A percentile compares a stretch with the other conserved stretches of the same genome.
Evolutionary conservation across 2,888 invertebrate species (phyloP).

Genomic region (Aplocera efformata): DNA sequence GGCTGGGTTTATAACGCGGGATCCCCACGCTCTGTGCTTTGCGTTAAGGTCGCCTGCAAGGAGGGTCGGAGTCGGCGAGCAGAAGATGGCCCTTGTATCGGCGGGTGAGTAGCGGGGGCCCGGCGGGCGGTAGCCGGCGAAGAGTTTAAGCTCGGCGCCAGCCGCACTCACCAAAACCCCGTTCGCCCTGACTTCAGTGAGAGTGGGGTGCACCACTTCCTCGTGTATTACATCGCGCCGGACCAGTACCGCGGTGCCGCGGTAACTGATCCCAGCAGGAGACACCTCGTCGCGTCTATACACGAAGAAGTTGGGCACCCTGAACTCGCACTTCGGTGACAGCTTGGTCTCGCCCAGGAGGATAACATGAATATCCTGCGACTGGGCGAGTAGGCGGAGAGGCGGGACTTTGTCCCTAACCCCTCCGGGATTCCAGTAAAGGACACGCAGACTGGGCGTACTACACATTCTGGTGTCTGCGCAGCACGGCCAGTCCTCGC

Average conservation of each 20-base stretch:
- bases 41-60: neutral
- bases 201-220: neutral
- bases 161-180: neutral
- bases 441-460: neutral
- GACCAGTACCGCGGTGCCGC: neutral
- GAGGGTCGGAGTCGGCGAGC: neutral
- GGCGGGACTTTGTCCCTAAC: neutral
- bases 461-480: neutral
- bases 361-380: neutral
- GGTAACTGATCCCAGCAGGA: neutral
- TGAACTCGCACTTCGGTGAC: neutral
- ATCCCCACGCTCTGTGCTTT: neutral
- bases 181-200: neutral
- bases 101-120: neutral
- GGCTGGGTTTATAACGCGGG: no score
- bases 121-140: conserved; percentile 5
- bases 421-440: conserved; percentile 15
- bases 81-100: neutral
- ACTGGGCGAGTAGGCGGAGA: conserved; percentile 1
- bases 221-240: conserved; percentile 7
- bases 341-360: conserved; percentile 4
- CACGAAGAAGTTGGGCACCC: neutral
- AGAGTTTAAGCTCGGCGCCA: neutral
- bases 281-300: conserved; percentile 1
- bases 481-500: neutral